Evolutionary conservation across 1,140 invertebrate genomes (phyloP).

Genomic region (Leptinotarsa lineolata): DNA sequence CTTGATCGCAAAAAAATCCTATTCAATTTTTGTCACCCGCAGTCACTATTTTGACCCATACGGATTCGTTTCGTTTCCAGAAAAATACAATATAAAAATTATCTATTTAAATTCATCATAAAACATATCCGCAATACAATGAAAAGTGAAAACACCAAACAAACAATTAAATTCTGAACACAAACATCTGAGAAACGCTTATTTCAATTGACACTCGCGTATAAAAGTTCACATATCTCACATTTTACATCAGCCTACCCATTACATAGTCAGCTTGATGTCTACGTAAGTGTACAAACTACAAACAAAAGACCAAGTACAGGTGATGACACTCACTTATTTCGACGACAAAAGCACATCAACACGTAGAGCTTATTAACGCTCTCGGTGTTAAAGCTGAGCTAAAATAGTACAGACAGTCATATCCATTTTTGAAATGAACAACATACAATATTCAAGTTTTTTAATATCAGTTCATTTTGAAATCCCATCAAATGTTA

Average conservation of each 20-base stretch:
- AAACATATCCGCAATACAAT: neutral
- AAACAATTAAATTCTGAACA: neutral
- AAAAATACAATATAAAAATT: too few relatives aligned
- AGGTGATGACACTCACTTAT: constrained; percentile 33
- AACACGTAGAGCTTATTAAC: constrained; percentile 22
- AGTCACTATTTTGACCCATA: too few relatives aligned
- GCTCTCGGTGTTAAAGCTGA: constrained; percentile 10
- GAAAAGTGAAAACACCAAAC: neutral
- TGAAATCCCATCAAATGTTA: too few relatives aligned
- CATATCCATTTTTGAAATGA: too few relatives aligned
- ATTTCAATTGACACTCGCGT: neutral
- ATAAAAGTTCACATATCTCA: constrained; percentile 1
- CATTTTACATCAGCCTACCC: neutral
- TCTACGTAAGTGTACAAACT: neutral
- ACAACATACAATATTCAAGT: too few relatives aligned
- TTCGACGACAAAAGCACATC: constrained; percentile 35
- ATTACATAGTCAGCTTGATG: constrained; percentile 16
- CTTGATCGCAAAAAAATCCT: too few relatives aligned
- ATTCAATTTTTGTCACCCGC: too few relatives aligned
- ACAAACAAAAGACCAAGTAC: constrained; percentile 11
- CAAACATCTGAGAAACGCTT: neutral
- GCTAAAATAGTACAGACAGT: constrained; percentile 9
- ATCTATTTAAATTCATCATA: too few relatives aligned
- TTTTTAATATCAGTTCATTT: too few relatives aligned
- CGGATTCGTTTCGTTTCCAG: too few relatives aligned